A percentile compares a stretch with the other conserved stretches of the same genome.
Evolutionary conservation across 2,797 vertebrate species (phyloP).

Genomic region (Antennarius maculatus): DNA sequence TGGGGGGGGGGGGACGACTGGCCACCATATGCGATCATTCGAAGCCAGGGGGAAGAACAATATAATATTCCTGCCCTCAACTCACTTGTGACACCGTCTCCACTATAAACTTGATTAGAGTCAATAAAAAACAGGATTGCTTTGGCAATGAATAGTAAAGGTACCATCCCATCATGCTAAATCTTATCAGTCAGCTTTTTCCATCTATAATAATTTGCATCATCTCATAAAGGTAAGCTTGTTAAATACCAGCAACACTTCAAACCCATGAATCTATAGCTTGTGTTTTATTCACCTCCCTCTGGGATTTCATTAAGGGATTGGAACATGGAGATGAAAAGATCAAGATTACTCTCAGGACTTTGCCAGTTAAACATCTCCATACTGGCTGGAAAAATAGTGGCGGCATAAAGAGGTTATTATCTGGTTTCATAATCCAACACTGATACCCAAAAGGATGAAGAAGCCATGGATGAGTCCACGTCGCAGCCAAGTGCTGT

Average conservation of each 20-base stretch:
- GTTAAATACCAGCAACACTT: conserved; percentile 10
- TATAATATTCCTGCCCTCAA: neutral
- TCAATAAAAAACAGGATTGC: conserved; percentile 2
- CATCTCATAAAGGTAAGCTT: neutral
- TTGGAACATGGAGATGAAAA: conserved; percentile 51
- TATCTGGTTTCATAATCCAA: conserved; percentile 41
- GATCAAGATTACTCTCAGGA: conserved; percentile 51
- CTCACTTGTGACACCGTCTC: neutral
- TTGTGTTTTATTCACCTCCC: conserved; percentile 35
- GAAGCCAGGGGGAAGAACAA: neutral
- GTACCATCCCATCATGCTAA: neutral
- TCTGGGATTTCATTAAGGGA: conserved; percentile 53
- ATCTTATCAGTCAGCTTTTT: neutral
- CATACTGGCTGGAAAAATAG: conserved; percentile 24
- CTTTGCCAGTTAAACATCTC: conserved; percentile 31
- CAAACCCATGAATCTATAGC: conserved; percentile 25
- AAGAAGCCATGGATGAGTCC: conserved; percentile 25
- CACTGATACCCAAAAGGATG: conserved; percentile 28
- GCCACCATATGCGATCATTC: neutral
- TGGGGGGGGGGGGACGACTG: neutral
- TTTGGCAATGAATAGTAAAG: neutral
- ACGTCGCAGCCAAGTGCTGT: conserved; percentile 51
- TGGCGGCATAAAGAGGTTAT: conserved; percentile 20
- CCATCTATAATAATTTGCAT: neutral
- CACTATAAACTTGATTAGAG: neutral